Conservation (phyloP, 2,113 vertebrate genomes). For the Hucho hucho region DNA sequence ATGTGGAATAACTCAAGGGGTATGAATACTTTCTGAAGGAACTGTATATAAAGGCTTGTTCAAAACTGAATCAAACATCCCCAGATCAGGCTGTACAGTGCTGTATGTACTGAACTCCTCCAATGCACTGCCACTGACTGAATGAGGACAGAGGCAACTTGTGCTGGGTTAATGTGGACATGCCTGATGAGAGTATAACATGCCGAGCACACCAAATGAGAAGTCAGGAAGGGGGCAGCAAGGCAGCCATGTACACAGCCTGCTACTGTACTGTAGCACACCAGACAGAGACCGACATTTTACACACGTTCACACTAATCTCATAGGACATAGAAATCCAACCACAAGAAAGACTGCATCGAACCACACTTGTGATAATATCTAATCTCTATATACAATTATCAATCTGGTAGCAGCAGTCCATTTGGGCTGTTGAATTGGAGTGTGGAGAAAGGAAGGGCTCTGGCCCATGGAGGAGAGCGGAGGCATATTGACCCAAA, state of each 20-base stretch:
- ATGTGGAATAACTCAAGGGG: too few relatives aligned
- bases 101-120: conserved; percentile 15
- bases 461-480: not conserved
- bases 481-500: conserved; percentile 30
- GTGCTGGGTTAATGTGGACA: not conserved
- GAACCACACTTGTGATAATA: not conserved
- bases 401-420: not conserved
- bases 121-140: conserved; percentile 15
- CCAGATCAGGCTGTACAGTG: not conserved
- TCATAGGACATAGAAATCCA: not conserved
- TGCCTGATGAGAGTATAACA: not conserved
- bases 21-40: not conserved
- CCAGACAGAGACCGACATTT: not conserved
- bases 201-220: not conserved
- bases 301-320: not conserved
- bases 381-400: not conserved
- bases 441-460: not conserved
- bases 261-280: not conserved
- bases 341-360: not conserved
- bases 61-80: not conserved
- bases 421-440: not conserved
- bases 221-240: not conserved
- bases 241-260: not conserved
- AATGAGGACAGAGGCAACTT: not conserved
- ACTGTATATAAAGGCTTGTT: not conserved